Percentiles rank a stretch among this genome's conserved stretches.
Evolutionary conservation across 1,140 invertebrate genomes (phyloP).

Genomic region (Potamilus streckersoni): DNA sequence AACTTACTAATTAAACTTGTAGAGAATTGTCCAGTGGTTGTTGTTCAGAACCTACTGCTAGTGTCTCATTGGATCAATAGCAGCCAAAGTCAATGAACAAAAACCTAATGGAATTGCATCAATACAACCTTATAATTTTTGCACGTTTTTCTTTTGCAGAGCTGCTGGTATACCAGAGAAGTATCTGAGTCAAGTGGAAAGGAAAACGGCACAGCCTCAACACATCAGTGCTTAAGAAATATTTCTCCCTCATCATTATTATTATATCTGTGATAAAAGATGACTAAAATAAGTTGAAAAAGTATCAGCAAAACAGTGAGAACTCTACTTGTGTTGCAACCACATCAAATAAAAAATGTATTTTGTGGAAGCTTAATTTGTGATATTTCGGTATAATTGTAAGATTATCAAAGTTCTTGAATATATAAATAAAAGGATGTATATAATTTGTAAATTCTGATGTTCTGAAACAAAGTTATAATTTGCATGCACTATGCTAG

Average conservation of each 20-base stretch:
- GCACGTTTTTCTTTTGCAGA: slow-evolving; percentile 40
- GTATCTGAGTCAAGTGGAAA: slow-evolving; percentile 60
- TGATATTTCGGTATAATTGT: too few species aligned
- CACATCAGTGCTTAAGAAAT: slow-evolving; percentile 38
- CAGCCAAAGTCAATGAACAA: neutral
- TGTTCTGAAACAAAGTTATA: too few species aligned
- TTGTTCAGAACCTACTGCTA: neutral
- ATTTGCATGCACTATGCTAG: too few species aligned
- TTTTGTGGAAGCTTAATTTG: too few species aligned
- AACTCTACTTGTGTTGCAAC: too few species aligned
- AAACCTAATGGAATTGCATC: neutral
- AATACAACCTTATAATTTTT: slow-evolving; percentile 23
- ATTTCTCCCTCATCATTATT: neutral
- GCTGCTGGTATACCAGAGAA: slow-evolving; percentile 66
- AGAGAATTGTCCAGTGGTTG: too few species aligned
- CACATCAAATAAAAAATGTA: too few species aligned
- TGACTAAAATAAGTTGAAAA: too few species aligned
- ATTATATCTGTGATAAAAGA: neutral
- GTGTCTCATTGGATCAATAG: neutral
- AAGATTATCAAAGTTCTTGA: too few species aligned
- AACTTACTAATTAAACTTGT: neutral
- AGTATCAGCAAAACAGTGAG: too few species aligned
- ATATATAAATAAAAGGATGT: too few species aligned
- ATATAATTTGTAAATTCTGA: too few species aligned
- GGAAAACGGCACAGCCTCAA: slow-evolving; percentile 57